These are phyloP conservation scores for Phrixothrix hirtus DNA, from an alignment of 2,888 invertebrate genomes.

Conservation along the genomic window DNA sequence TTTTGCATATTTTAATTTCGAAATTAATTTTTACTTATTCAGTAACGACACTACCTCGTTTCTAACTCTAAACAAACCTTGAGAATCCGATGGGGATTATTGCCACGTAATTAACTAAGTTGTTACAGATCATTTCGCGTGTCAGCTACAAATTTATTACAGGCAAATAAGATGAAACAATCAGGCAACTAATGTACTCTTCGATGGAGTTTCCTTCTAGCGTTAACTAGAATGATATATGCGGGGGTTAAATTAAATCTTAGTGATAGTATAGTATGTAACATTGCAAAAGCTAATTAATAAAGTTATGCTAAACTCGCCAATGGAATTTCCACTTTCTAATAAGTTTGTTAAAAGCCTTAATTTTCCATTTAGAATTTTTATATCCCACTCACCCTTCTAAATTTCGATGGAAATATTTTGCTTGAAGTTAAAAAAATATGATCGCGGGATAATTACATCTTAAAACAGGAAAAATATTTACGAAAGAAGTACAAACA, in stretches of 20 bases:
- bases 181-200: slow-evolving; percentile 14
- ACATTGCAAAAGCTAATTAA: background rate
- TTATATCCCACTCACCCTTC: too few species aligned
- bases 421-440: too few species aligned
- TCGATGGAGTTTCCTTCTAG: slow-evolving; percentile 15
- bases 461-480: too few species aligned
- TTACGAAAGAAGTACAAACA: too few species aligned
- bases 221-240: background rate
- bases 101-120: slow-evolving; percentile 23
- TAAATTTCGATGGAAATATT: too few species aligned
- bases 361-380: background rate
- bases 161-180: slow-evolving; percentile 26
- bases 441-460: too few species aligned
- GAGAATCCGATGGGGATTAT: slow-evolving; percentile 14
- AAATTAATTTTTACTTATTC: slow-evolving; percentile 24
- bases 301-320: background rate
- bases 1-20: slow-evolving; percentile 17
- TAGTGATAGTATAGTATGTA: background rate
- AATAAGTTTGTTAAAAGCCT: background rate
- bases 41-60: slow-evolving; percentile 2
- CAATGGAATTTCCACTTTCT: background rate
- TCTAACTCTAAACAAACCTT: slow-evolving; percentile 10
- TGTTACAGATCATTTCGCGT: slow-evolving; percentile 22
- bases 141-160: slow-evolving; percentile 23
- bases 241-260: background rate